Percentiles rank a stretch among this genome's conserved stretches.
phyloP scores from a whole-genome alignment of 1,140 invertebrate genomes.

The Thalassaphorura encarpata region DNA sequence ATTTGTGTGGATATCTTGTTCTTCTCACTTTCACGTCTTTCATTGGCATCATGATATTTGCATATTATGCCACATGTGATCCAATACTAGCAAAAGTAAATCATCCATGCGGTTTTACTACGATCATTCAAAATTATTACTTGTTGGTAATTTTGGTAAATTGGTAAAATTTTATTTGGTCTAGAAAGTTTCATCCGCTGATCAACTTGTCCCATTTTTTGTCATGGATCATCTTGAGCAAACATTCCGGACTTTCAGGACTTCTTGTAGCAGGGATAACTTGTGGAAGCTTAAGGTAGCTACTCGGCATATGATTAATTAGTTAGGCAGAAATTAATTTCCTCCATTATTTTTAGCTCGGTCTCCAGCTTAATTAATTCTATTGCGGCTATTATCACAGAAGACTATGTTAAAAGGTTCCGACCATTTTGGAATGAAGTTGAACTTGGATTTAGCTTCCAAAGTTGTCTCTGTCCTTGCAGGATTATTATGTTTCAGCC shows the following conservation, averaged over 20 bases:
- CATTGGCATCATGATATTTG: constrained; percentile 17
- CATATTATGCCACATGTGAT: constrained; percentile 13
- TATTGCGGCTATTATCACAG: constrained; percentile 16
- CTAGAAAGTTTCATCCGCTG: constrained; percentile 33
- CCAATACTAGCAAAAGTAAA: constrained; percentile 14
- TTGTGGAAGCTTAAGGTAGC: constrained; percentile 55
- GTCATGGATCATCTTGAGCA: constrained; percentile 60
- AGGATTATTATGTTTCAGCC: constrained; percentile 11
- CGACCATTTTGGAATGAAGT: constrained; percentile 3
- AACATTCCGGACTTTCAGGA: constrained; percentile 60
- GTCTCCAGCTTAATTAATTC: constrained; percentile 25
- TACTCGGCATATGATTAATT: not conserved
- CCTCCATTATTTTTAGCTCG: constrained; percentile 10
- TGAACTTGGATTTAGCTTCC: not conserved
- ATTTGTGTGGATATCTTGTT: constrained; percentile 18
- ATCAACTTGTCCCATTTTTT: constrained; percentile 57
- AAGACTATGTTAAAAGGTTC: constrained; percentile 17
- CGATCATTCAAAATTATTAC: too few relatives aligned
- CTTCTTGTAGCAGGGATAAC: constrained; percentile 71
- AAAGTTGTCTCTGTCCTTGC: constrained; percentile 5
- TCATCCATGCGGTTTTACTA: too few relatives aligned
- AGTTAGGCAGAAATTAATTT: too few relatives aligned
- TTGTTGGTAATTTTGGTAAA: too few relatives aligned
- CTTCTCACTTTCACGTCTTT: constrained; percentile 15
- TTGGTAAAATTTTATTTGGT: constrained; percentile 19